A percentile compares a stretch with the other conserved stretches of the same genome.
These are phyloP conservation scores for Scophthalmus maximus DNA, from an alignment of 2,113 vertebrate genomes.

Conservation along the genomic window DNA sequence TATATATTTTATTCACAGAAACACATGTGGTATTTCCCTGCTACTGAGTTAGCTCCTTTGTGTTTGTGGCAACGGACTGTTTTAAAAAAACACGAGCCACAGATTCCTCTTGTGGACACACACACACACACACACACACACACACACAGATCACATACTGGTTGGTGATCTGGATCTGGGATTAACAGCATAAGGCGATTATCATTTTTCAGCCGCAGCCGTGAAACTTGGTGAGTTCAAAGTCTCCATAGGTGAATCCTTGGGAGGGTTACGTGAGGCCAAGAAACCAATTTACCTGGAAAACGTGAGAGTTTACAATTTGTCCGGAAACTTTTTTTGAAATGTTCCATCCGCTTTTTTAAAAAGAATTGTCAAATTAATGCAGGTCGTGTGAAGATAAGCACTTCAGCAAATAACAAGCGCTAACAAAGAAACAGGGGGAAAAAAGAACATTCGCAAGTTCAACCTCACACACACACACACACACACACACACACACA, in stretches of 20 bases:
- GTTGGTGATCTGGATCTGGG: conserved; percentile 27
- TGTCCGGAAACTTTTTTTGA: no score
- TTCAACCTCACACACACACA: background rate
- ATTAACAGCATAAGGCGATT: conserved; percentile 35
- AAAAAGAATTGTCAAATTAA: no score
- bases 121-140: background rate
- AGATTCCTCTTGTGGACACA: background rate
- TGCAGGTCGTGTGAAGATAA: no score
- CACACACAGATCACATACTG: background rate
- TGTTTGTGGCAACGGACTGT: no score
- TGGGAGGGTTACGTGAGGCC: background rate
- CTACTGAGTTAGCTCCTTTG: no score
- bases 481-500: background rate
- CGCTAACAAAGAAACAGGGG: background rate
- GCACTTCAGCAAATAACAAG: background rate
- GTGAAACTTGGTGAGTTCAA: conserved; percentile 4
- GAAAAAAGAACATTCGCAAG: background rate
- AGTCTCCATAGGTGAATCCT: background rate
- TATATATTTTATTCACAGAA: no score
- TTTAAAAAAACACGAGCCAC: background rate
- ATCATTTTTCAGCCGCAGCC: conserved; percentile 1
- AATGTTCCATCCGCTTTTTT: no score
- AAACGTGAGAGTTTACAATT: background rate
- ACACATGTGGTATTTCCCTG: no score
- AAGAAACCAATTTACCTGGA: conserved; percentile 26